These are phyloP conservation scores for Moxostoma hubbsi DNA, from an alignment of 2,797 vertebrate species.

Conservation along the genomic window DNA sequence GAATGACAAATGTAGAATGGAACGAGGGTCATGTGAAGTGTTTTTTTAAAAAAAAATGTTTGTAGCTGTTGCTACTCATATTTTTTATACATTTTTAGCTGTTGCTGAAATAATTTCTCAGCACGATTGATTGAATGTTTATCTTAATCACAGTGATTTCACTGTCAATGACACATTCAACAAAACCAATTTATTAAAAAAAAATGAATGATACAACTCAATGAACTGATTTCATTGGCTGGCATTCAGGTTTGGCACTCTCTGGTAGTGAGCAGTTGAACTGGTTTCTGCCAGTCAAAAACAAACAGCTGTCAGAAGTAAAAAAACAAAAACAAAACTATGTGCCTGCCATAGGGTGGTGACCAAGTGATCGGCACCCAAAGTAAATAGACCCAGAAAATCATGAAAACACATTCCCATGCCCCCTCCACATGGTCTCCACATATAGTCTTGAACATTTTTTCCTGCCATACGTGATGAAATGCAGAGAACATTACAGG, in stretches of 20 bases:
- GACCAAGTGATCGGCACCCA: neutral
- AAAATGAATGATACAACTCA: neutral
- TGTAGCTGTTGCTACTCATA: neutral
- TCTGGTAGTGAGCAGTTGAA: neutral
- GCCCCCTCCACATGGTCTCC: neutral
- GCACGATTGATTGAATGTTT: neutral
- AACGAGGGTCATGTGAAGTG: neutral
- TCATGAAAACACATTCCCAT: slow-evolving; percentile 29
- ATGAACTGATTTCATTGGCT: neutral
- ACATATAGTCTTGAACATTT: slow-evolving; percentile 24
- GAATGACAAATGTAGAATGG: slow-evolving; percentile 39
- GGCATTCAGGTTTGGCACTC: neutral
- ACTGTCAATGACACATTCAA: neutral
- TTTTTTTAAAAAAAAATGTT: too few species aligned
- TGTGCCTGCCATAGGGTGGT: neutral
- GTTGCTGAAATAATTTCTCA: neutral
- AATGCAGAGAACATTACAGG: neutral
- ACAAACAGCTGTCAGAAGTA: neutral
- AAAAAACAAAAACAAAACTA: neutral
- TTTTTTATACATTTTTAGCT: neutral
- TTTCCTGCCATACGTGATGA: slow-evolving; percentile 32
- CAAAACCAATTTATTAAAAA: neutral
- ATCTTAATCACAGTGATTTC: neutral
- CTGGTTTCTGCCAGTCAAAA: neutral
- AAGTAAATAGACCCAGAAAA: slow-evolving; percentile 33